Base-by-base conservation (phyloP, 2,797 vertebrate genomes). In the Gymnothorax javanicus region DNA sequence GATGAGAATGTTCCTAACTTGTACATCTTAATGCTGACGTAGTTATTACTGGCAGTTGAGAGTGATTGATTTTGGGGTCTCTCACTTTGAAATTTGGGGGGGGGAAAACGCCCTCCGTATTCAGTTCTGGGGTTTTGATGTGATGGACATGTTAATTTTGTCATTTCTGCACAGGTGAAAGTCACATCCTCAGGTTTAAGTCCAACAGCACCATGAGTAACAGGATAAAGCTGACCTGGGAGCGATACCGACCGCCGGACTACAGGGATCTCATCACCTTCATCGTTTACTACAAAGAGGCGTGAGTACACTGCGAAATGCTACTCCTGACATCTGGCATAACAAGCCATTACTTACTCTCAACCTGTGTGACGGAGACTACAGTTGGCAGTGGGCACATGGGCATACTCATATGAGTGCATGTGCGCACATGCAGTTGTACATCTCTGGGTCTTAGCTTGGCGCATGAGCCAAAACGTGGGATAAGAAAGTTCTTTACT, bases 221-320 rank as follows among this genome's bases (percentile, higher is more conserved):
- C 52, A 95, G 95, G 87, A 99, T 99, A 93, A 97, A 96, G 23
- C 91, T 99, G 87, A 98, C 96, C 0, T 99, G 99, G 99, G 96
- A 98, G 71, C 95, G 96, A 1, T 99, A 99, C 93, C 97, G 97
- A 4, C 98, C 98, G 0, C 96, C 96, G 0, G 98, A 99, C 93
- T 99, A 98, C 93, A 94, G 97, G 92, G 98, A 99, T 93, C 97
- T 99, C 90, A 98, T 99, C 94, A 98, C 98, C 94, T 99, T 99
- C 90, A 98, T 98, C 0, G 97, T 99, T 69, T 99, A 98, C 96
- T 99, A 99, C 95, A 99, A 99, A 92, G 99, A 99, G 90, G 97
- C 98, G 99, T 99, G 94, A 93, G 98, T 77, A 27, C 33, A 77
- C 33, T 64, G 17, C 17, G n/a, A 71, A 4, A 27, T 25, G 8